A percentile compares a stretch with the other conserved stretches of the same genome.
Conservation (phyloP, 2,888 invertebrate species). For the Uropetala carovei region DNA sequence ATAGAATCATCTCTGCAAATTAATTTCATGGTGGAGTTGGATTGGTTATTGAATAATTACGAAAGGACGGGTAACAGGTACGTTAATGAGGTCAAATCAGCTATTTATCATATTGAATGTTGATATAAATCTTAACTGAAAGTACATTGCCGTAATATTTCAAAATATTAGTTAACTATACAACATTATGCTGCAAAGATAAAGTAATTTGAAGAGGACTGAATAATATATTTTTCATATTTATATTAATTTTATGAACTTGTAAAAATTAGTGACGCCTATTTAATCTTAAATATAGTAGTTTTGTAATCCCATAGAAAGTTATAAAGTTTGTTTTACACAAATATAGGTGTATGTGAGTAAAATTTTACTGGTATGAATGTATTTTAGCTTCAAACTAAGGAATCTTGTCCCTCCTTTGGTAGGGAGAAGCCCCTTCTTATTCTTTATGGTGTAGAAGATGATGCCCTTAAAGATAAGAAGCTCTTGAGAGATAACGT, state of each 20-base stretch:
- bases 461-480: conserved; percentile 77
- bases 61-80: conserved; percentile 85
- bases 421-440: conserved; percentile 82
- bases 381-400: conserved; percentile 63
- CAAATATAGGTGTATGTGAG: not conserved
- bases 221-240: too few species aligned
- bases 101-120: too few species aligned
- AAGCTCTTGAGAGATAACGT: conserved; percentile 79
- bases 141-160: too few species aligned
- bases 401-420: conserved; percentile 70
- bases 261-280: not conserved
- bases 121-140: too few species aligned
- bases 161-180: too few species aligned
- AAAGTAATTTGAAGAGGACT: too few species aligned
- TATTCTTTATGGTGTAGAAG: conserved; percentile 87
- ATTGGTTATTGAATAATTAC: conserved; percentile 93
- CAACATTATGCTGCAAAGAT: too few species aligned
- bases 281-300: not conserved
- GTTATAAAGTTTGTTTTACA: too few species aligned
- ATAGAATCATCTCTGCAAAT: conserved; percentile 88
- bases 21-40: conserved; percentile 94
- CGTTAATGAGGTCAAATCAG: conserved; percentile 68
- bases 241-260: not conserved
- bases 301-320: too few species aligned
- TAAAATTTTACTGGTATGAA: not conserved